Base-by-base conservation (phyloP, 2,797 vertebrate species). In the Labeo calbasu region DNA sequence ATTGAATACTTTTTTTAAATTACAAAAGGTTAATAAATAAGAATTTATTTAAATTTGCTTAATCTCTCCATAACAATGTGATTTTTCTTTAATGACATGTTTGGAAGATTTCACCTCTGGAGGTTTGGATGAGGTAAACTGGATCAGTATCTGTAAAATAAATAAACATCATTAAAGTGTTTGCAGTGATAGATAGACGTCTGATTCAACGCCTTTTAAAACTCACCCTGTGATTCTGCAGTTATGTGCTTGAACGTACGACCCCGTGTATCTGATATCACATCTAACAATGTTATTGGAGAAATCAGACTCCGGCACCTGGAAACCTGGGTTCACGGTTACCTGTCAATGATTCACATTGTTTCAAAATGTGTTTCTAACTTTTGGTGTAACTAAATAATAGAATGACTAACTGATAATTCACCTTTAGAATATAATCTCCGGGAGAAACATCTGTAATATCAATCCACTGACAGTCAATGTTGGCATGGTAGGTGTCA, bases 401-500 rank as follows among this genome's bases (percentile, higher is more conserved):
- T 82, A 7, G 5, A 8, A 3, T 50, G 36, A 28, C n/a, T 4
- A 19, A 10, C 10, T 28, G 9, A 50, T 17, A 50, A 61, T 48
- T 65, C 83, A 94, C 96, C 93, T 95, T 95, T 15, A 96, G 94
- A 5, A 95, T 88, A 83, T 96, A 96, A 87, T 94, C 93, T 78
- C 96, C 96, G 0, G 96, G 95, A 0, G 89, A 91, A 1, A 96
- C 95, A 3, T 96, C 95, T 0, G 96, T 96, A 87, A 96, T 95
- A 90, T 96, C 96, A 50, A 96, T 96, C 96, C 96, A 96, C 90
- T 96, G 96, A 82, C 96, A 96, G 91, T 96, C 96, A 9, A 96
- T 96, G 89, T 95, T 95, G 83, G 96, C 96, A 1, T 96, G 93
- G 86, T 96, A 96, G 0, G 93, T 96, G 72, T 96, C 96, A 23